Evolutionary conservation across 2,113 vertebrate genomes (phyloP).

Genomic region (Hydrochoerus hydrochaeris): DNA sequence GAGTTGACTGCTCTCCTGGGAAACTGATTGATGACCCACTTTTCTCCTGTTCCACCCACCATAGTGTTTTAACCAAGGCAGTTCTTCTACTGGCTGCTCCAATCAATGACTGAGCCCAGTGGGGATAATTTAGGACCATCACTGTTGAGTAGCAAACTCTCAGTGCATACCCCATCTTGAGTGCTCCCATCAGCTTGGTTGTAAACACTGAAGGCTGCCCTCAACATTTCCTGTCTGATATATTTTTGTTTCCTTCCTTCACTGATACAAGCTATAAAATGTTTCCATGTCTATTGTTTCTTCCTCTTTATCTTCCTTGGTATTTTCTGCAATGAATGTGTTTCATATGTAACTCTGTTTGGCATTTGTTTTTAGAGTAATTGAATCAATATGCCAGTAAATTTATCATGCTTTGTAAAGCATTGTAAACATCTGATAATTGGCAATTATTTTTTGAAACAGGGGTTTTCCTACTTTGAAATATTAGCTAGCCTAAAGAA

Average conservation of each 20-base stretch:
- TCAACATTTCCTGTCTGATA: background rate
- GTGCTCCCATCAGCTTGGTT: background rate
- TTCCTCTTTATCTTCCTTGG: background rate
- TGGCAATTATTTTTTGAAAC: background rate
- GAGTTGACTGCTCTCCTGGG: background rate
- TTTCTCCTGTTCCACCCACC: background rate
- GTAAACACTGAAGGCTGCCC: background rate
- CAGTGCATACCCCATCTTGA: background rate
- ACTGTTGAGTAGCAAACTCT: background rate
- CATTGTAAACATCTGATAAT: background rate
- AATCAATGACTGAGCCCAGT: background rate
- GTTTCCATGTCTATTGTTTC: background rate
- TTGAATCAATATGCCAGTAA: background rate
- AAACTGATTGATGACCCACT: background rate
- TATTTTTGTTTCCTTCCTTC: background rate
- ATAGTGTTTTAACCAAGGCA: background rate
- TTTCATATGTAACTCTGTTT: background rate
- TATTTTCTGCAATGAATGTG: background rate
- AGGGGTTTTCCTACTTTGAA: background rate
- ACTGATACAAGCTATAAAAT: background rate
- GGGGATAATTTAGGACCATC: background rate
- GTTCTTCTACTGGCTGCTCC: background rate
- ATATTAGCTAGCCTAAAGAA: background rate
- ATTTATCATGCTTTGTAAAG: background rate
- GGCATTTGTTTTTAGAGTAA: background rate